Base-by-base conservation (phyloP, 2,888 invertebrate genomes). In the Drosophila atripex region DNA sequence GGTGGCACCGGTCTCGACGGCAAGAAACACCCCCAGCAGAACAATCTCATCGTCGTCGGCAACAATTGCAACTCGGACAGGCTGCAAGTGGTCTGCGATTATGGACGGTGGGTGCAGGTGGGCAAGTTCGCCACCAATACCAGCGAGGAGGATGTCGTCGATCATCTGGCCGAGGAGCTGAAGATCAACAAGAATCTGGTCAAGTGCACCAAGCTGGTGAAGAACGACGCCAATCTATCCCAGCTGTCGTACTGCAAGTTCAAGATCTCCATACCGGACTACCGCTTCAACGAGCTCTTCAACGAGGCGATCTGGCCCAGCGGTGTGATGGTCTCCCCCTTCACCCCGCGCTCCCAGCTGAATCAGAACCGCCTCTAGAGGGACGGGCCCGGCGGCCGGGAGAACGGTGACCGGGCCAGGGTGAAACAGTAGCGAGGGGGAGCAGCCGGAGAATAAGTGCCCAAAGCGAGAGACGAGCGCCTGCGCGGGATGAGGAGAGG, bases 231-330 rank as follows among this genome's bases (percentile, higher is more conserved):
- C 54, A 90, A 90, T 66, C 75, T 90, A 55, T 89, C 89, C 73
- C 90, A 90, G 58, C 72, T 90, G 58, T 90, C 90, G 8, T 90
- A 90, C 70, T 90, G 89, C 71, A 90, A 90, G 75, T 90, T 90
- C 47, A 90, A 90, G 63, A 90, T 90, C 68, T 90, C 89, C 85
- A 90, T 90, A 70, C 89, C 89, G 75, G 89, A 90, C 73, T 90
- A 90, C 80, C 90, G 89, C 66, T 90, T 90, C 82, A 90, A 90
- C 68, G 89, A 90, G 83, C 86, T 90, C 38, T 90, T 90, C 86
- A 90, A 90, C 77, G 89, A 90, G 83, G 88, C 88, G 53, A 89
- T 90, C 75, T 90, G 89, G 89, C 89, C 89, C 75, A 90, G 90
- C 77, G 89, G 89, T 74, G 89, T 90, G 69, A 90, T 90, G 89